Base-by-base conservation (phyloP, 2,888 invertebrate species). In the Sesia apiformis region DNA sequence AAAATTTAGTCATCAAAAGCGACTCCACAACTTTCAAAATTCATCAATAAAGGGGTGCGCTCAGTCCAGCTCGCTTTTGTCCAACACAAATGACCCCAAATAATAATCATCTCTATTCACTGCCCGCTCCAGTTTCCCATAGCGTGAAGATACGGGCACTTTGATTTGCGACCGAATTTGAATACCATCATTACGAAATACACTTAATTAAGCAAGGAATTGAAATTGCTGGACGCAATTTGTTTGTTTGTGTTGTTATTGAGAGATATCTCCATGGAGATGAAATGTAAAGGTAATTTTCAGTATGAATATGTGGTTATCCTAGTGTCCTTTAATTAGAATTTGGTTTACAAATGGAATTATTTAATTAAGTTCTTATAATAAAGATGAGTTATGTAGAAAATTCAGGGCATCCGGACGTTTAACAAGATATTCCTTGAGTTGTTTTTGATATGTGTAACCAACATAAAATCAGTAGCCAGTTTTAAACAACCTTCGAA, bases 11-110 rank as follows among this genome's bases (percentile, higher is more conserved):
- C 23, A 23, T 23, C 23, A 23, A 23, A 46, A 5, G 46, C 50
- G 5, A 40, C 52, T 52, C 52, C 40, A 52, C 23, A n/a, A 39
- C 52, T 8, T 55, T 53, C 53, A 5, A 51, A 58, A 57, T 23
- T 60, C 58, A 49, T 62, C 60, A 70, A 70, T 71, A 74, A 81
- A 82, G 76, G 84, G 79, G 78, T 76, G 70, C 63, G 58, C 64
- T 62, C 63, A 62, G 74, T 72, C 72, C 74, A 67, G 72, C 74
- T 70, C 66, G 66, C 77, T 75, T 81, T 88, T 86, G 85, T 88
- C 78, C 81, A 66, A 66, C 72, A 69, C 79, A 85, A 87, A 85
- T 88, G 87, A 87, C 85, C 87, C 87, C 78, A 78, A 78, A 77
- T 76, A 80, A 83, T 81, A 83, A 87, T 85, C 76, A 86, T 81